These are phyloP conservation scores for Eilema caniola DNA, from an alignment of 2,888 invertebrate genomes.

Conservation along the genomic window DNA sequence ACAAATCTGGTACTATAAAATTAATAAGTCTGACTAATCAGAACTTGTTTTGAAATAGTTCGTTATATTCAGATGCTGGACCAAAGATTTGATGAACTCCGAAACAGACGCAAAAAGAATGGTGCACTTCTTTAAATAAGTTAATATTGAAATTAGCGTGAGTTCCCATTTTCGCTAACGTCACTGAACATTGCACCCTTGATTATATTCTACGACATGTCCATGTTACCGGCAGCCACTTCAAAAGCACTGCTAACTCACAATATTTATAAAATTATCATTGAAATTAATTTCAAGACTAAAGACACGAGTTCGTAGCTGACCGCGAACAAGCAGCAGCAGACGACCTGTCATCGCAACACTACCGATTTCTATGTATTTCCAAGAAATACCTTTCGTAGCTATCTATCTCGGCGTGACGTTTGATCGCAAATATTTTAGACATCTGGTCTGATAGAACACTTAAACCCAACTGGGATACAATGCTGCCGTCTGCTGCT, in stretches of 20 bases:
- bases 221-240: background rate
- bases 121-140: conserved; percentile 19
- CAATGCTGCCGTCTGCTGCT: too few relatives aligned
- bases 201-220: conserved; percentile 5
- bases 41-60: conserved; percentile 57
- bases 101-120: conserved; percentile 61
- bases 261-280: background rate
- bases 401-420: too few relatives aligned
- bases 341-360: too few relatives aligned
- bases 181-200: conserved; percentile 50
- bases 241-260: background rate
- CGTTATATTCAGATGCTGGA: conserved; percentile 52
- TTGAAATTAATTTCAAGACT: too few relatives aligned
- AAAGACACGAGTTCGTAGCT: too few relatives aligned
- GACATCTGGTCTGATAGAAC: too few relatives aligned
- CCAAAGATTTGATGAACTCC: conserved; percentile 68
- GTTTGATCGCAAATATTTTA: too few relatives aligned
- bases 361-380: too few relatives aligned
- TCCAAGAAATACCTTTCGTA: too few relatives aligned
- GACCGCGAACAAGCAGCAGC: too few relatives aligned
- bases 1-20: conserved; percentile 41
- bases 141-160: conserved; percentile 13
- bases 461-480: too few relatives aligned
- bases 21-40: conserved; percentile 54
- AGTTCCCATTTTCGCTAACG: conserved; percentile 22